phyloP scores from a whole-genome alignment of 2,888 invertebrate species.

The Tromatobia lineatoria region DNA sequence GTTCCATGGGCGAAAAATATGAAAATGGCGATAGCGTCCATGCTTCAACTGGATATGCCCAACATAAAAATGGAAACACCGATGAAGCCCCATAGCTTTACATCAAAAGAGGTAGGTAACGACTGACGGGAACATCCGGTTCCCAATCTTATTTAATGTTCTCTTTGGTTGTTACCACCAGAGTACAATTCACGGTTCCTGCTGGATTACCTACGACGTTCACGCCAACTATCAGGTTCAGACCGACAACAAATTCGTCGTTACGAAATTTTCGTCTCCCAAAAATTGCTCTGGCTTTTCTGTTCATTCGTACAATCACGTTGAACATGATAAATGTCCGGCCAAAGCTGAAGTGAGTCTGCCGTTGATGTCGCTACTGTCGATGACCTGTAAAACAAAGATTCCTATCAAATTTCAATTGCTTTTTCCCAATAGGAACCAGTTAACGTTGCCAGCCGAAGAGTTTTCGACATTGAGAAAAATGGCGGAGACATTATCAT shows the following conservation, averaged over 20 bases:
- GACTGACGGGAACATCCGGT: slow-evolving; percentile 82
- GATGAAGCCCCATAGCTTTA: slow-evolving; percentile 77
- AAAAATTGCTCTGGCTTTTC: slow-evolving; percentile 77
- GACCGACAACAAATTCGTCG: slow-evolving; percentile 71
- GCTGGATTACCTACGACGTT: slow-evolving; percentile 81
- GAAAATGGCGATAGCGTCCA: slow-evolving; percentile 84
- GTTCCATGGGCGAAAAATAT: slow-evolving; percentile 84
- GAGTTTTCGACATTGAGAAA: slow-evolving; percentile 73
- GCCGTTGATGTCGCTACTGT: slow-evolving; percentile 9
- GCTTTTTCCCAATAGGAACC: slow-evolving; percentile 64
- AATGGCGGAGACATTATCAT: slow-evolving; percentile 73
- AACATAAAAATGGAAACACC: slow-evolving; percentile 65
- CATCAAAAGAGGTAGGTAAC: slow-evolving; percentile 84
- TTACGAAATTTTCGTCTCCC: slow-evolving; percentile 81
- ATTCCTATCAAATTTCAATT: neutral
- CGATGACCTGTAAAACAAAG: neutral
- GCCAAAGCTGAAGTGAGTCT: slow-evolving; percentile 70
- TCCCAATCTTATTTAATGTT: slow-evolving; percentile 77
- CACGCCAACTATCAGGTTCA: slow-evolving; percentile 68
- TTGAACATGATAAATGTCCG: slow-evolving; percentile 72
- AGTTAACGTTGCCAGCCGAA: slow-evolving; percentile 72
- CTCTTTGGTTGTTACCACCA: slow-evolving; percentile 86
- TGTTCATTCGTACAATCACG: slow-evolving; percentile 75
- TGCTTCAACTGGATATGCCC: slow-evolving; percentile 83
- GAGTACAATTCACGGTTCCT: slow-evolving; percentile 83